Evolutionary conservation across 1,140 invertebrate species (phyloP).

Genomic region (Cheumatopsyche charites): DNA sequence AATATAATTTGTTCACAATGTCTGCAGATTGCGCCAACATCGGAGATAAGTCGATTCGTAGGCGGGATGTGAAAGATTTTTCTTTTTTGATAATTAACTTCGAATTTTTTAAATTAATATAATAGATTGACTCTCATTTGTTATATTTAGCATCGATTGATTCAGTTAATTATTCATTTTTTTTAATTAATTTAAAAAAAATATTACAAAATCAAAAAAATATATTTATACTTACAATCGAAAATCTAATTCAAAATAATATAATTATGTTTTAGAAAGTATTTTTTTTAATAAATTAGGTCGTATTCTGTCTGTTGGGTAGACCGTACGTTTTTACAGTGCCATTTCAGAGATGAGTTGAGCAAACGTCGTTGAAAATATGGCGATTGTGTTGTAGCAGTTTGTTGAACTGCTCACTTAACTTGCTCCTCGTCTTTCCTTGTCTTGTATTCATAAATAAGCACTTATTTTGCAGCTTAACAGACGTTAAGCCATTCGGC

Average conservation of each 20-base stretch:
- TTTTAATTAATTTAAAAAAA: too few species aligned
- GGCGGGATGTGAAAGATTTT: constrained; percentile 29
- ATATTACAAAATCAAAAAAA: too few species aligned
- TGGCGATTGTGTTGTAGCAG: constrained; percentile 30
- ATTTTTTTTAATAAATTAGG: too few species aligned
- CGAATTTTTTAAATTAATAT: too few species aligned
- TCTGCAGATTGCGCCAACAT: constrained; percentile 43
- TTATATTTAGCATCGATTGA: too few species aligned
- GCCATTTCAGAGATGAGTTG: constrained; percentile 30
- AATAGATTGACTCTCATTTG: too few species aligned
- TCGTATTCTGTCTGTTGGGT: constrained; percentile 15
- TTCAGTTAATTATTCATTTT: too few species aligned
- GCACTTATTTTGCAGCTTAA: constrained; percentile 42
- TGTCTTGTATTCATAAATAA: constrained; percentile 45
- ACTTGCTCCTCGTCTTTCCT: constrained; percentile 3
- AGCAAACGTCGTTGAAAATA: constrained; percentile 43
- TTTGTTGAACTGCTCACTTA: constrained; percentile 31
- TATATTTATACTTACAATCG: too few species aligned
- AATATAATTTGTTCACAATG: constrained; percentile 49
- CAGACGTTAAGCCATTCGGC: neutral
- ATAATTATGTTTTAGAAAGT: too few species aligned
- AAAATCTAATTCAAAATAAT: neutral
- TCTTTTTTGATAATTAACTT: too few species aligned
- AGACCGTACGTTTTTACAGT: constrained; percentile 29
- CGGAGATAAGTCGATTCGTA: constrained; percentile 24